Conservation (phyloP, 2,113 vertebrate species). For the Rhinolophus sinicus region DNA sequence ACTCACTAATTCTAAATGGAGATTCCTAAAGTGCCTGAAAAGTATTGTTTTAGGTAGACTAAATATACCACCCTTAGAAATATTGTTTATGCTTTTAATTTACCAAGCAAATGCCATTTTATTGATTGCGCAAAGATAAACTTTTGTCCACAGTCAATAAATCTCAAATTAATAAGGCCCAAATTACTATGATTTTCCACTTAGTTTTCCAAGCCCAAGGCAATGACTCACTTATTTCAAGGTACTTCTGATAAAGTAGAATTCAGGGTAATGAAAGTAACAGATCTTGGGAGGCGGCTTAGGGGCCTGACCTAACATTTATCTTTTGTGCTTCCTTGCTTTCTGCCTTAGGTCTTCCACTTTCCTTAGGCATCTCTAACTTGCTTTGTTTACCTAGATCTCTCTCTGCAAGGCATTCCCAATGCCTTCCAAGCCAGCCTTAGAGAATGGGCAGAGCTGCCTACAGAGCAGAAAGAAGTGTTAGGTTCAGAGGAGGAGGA, state of each 20-base stretch:
- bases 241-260: background rate
- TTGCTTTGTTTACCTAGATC: background rate
- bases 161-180: background rate
- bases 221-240: background rate
- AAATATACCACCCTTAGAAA: slow-evolving; percentile 27
- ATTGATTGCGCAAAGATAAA: slow-evolving; percentile 37
- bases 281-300: background rate
- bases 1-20: slow-evolving; percentile 45
- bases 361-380: background rate
- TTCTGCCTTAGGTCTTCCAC: background rate
- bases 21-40: slow-evolving; percentile 43
- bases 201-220: slow-evolving; percentile 26
- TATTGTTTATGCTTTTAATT: slow-evolving; percentile 25
- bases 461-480: background rate
- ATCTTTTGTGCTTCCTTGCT: background rate
- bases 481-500: background rate
- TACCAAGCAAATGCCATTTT: slow-evolving; percentile 23
- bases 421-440: background rate
- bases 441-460: background rate
- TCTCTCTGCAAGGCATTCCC: background rate
- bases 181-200: background rate
- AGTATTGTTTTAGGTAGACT: slow-evolving; percentile 32
- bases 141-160: slow-evolving; percentile 37
- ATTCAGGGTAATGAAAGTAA: background rate
- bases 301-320: background rate